Evolutionary conservation across 2,888 invertebrate genomes (phyloP), one percentile per base, ranked within the genome.

Genomic region (Drosophila villosipedis): DNA sequence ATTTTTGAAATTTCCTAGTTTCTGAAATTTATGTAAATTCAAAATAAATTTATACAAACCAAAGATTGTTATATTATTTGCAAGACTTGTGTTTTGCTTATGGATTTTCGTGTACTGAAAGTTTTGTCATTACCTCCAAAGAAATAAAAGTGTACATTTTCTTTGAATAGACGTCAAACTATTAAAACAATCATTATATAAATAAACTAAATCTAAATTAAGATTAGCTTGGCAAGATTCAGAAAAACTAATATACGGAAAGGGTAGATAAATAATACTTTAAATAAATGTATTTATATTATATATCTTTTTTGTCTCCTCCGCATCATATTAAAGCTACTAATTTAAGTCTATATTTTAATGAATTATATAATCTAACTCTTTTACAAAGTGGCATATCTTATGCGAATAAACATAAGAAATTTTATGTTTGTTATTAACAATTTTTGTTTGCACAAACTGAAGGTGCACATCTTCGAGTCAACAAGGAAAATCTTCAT

Each of bases 401-500:
- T 55, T 25, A 35, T 55, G 30, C 47, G 43, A 59, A 22, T 31
- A 28, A 12, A 30, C 14, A 58, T 37, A 9, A 16, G 22, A 47
- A 25, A 25, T 47, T 41, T 33, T 4, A 22, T 53, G 12, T 52
- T 25, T 58, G 10, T 10, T 19, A 22, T 58, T 31, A 54, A 6
- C 28, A 37, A 50, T 49, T 52, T 61, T 33, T 50, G 47, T 39
- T 49, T 50, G 35, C 50, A 47, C 50, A 65, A 68, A 76, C 54
- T 68, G 62, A 30, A 50, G 47, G 41, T 41, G 62, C 62, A 69
- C 66, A 14, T 16, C 74, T 78, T 59, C 25, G 19, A 75, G 62
- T 49, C 61, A 65, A 59, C 65, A 62, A 25, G 59, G 53, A 60
- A 60, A 67, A 53, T 60, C 68, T 68, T 52, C 12, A 43, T 9